A percentile compares a stretch with the other conserved stretches of the same genome.
phyloP scores from a whole-genome alignment of 2,888 invertebrate genomes.

The Criorhina ranunculi region DNA sequence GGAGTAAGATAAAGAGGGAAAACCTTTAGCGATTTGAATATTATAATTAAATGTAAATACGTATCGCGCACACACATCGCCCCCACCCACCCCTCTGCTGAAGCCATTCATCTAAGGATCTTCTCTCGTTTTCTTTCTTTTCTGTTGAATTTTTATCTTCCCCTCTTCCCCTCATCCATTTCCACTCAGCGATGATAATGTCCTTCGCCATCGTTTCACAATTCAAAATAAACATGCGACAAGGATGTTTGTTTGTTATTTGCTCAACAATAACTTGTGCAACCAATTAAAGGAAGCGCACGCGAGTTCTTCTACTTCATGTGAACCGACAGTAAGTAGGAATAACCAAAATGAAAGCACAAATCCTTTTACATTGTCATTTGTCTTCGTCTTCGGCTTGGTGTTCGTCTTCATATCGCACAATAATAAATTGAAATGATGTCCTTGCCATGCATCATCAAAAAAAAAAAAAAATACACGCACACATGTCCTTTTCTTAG shows the following conservation, averaged over 20 bases:
- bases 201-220: slow-evolving; percentile 46
- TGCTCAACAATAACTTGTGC: slow-evolving; percentile 61
- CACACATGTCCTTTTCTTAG: not conserved
- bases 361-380: not conserved
- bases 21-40: slow-evolving; percentile 68
- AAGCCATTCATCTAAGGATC: slow-evolving; percentile 27
- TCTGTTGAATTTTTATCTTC: not conserved
- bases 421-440: slow-evolving; percentile 17
- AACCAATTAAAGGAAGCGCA: slow-evolving; percentile 54
- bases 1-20: slow-evolving; percentile 17
- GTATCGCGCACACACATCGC: slow-evolving; percentile 17
- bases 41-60: slow-evolving; percentile 76
- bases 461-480: not conserved
- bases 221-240: slow-evolving; percentile 54
- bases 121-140: slow-evolving; percentile 8
- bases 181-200: slow-evolving; percentile 43
- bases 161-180: not conserved
- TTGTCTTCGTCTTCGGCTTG: not conserved
- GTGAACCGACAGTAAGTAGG: not conserved
- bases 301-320: not conserved
- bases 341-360: not conserved
- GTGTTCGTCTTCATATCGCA: not conserved
- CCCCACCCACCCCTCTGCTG: not conserved
- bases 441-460: slow-evolving; percentile 13
- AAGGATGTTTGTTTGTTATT: slow-evolving; percentile 58